phyloP scores from a whole-genome alignment of 2,888 invertebrate species.

The Acrocyrtus sp. region DNA sequence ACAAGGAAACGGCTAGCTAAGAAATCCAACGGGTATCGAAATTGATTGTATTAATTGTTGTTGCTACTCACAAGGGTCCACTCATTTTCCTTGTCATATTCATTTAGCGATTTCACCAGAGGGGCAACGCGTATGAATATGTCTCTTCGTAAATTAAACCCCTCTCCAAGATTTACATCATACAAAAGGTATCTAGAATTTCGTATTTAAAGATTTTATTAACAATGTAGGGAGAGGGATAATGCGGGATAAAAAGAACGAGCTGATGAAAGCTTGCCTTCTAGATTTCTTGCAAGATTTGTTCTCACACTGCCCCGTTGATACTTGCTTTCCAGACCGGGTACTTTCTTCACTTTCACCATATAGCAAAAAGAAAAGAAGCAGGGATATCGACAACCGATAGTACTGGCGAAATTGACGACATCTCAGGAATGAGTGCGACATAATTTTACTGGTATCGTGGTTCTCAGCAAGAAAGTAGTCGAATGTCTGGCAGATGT shows the following conservation, averaged over 20 bases:
- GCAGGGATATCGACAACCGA: too few relatives aligned
- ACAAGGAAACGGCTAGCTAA: too few relatives aligned
- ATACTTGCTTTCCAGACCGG: background rate
- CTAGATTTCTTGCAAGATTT: slow-evolving; percentile 16
- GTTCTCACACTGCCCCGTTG: slow-evolving; percentile 15
- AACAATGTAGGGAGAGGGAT: slow-evolving; percentile 49
- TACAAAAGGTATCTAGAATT: slow-evolving; percentile 91
- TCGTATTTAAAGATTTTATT: too few relatives aligned
- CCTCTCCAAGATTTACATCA: slow-evolving; percentile 94
- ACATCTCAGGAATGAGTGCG: too few relatives aligned
- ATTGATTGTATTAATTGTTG: slow-evolving; percentile 6
- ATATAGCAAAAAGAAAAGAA: background rate
- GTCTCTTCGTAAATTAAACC: slow-evolving; percentile 95
- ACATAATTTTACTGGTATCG: too few relatives aligned
- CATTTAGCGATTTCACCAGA: slow-evolving; percentile 77
- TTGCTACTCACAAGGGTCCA: slow-evolving; percentile 67
- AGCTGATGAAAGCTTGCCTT: slow-evolving; percentile 14
- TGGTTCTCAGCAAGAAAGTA: too few relatives aligned
- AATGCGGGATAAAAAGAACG: background rate
- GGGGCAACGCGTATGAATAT: slow-evolving; percentile 94
- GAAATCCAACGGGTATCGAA: too few relatives aligned
- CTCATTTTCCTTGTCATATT: slow-evolving; percentile 65
- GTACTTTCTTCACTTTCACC: slow-evolving; percentile 27
- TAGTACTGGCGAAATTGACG: too few relatives aligned
- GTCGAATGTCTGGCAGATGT: too few relatives aligned